A percentile compares a stretch with the other conserved stretches of the same genome.
Conservation (phyloP, 2,113 vertebrate genomes). For the Tyrannus savana region DNA sequence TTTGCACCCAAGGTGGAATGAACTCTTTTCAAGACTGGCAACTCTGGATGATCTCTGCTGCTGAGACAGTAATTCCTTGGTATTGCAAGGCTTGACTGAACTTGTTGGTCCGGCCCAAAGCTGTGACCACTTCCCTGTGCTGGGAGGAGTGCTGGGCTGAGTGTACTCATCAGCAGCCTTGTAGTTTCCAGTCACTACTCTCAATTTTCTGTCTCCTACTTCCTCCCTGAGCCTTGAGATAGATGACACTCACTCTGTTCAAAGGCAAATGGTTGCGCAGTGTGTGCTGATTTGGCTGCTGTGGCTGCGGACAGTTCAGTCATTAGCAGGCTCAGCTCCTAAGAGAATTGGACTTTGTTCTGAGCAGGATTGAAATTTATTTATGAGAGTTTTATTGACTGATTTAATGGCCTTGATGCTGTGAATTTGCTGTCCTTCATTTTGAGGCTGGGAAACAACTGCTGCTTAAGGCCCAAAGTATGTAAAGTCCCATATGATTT, state of each 20-base stretch:
- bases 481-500: not conserved
- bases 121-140: not conserved
- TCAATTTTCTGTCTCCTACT: not conserved
- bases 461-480: not conserved
- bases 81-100: not conserved
- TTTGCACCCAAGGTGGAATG: too few species aligned
- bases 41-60: not conserved
- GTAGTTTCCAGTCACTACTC: not conserved
- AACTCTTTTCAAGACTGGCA: too few species aligned
- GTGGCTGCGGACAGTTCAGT: not conserved
- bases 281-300: fast-evolving
- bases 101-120: not conserved
- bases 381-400: not conserved
- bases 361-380: not conserved
- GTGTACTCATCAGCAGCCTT: not conserved
- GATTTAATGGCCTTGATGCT: not conserved
- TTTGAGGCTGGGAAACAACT: not conserved
- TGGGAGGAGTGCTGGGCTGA: not conserved
- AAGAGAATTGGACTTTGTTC: not conserved
- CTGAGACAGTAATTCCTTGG: not conserved
- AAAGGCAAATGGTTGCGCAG: not conserved
- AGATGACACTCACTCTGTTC: not conserved
- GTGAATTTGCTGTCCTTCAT: not conserved
- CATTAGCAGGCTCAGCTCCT: not conserved
- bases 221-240: not conserved